These are phyloP conservation scores for Drosophila leontia DNA, from an alignment of 1,140 invertebrate species.

Conservation along the genomic window DNA sequence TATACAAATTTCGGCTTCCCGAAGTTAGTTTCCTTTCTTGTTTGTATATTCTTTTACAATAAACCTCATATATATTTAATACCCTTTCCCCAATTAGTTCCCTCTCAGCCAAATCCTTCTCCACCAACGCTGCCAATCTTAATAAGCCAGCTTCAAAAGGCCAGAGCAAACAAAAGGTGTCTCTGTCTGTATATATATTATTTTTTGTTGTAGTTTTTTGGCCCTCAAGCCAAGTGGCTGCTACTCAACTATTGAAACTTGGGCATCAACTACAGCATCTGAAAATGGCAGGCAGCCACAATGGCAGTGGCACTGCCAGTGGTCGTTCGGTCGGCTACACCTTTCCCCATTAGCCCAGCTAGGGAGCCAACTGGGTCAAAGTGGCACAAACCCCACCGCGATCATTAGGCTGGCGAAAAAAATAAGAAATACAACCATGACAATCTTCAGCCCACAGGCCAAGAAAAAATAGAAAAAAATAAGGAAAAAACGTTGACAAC, in stretches of 20 bases:
- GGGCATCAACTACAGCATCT: conserved; percentile 46
- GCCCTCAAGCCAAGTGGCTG: conserved; percentile 21
- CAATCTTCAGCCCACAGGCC: conserved; percentile 55
- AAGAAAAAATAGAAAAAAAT: not conserved
- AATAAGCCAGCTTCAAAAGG: conserved; percentile 36
- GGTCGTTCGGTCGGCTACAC: conserved; percentile 34
- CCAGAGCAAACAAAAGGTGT: conserved; percentile 47
- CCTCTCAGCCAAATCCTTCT: not conserved
- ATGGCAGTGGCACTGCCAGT: conserved; percentile 22
- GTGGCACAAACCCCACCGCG: conserved; percentile 40
- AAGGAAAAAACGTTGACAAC: conserved; percentile 66
- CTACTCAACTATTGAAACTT: conserved; percentile 42
- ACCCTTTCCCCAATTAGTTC: conserved; percentile 6
- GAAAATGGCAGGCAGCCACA: conserved; percentile 25
- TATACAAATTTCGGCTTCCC: too few relatives aligned
- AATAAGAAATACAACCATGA: conserved; percentile 34
- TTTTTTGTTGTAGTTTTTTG: not conserved
- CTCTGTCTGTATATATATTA: conserved; percentile 18
- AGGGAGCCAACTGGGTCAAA: conserved; percentile 51
- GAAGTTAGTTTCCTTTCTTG: too few relatives aligned
- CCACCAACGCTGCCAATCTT: conserved; percentile 16
- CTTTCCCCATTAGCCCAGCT: conserved; percentile 50
- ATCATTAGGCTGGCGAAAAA: conserved; percentile 38
- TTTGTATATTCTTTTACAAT: not conserved
- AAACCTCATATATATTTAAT: not conserved